Conservation (phyloP, 2,888 invertebrate species). For the Sminthurinus aureus region DNA sequence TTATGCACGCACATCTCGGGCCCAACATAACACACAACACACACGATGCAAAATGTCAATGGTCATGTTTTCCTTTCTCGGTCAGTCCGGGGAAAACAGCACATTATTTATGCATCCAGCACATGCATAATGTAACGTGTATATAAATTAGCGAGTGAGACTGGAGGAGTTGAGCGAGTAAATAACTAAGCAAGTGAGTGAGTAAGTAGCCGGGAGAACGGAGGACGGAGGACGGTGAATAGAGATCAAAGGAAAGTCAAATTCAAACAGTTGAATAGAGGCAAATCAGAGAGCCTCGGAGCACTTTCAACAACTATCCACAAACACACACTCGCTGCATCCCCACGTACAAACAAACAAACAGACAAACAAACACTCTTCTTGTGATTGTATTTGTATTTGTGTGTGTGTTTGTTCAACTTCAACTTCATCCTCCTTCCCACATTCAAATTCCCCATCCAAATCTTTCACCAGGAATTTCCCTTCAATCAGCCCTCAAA, state of each 20-base stretch:
- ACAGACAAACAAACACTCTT: slow-evolving; percentile 6
- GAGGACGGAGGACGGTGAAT: slow-evolving; percentile 6
- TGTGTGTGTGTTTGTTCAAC: background rate
- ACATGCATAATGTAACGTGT: no score
- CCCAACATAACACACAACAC: no score
- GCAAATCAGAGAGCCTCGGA: slow-evolving; percentile 25
- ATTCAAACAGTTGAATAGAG: slow-evolving; percentile 20
- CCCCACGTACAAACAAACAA: background rate
- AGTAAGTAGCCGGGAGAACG: slow-evolving; percentile 22
- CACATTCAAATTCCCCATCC: no score
- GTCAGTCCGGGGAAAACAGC: no score
- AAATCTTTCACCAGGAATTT: no score
- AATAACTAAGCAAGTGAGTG: background rate
- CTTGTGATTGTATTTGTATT: background rate
- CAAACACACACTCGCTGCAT: background rate
- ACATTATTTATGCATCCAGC: no score
- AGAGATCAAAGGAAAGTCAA: slow-evolving; percentile 5
- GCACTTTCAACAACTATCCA: slow-evolving; percentile 2
- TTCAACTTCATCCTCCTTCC: background rate
- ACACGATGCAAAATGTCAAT: no score
- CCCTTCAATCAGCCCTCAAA: no score
- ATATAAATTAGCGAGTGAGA: background rate
- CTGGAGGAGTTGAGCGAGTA: background rate
- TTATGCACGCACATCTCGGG: background rate
- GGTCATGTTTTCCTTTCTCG: no score